Percentiles rank a stretch among this genome's conserved stretches.
Evolutionary conservation across 2,797 vertebrate genomes (phyloP).

Genomic region (Thamnophis elegans): DNA sequence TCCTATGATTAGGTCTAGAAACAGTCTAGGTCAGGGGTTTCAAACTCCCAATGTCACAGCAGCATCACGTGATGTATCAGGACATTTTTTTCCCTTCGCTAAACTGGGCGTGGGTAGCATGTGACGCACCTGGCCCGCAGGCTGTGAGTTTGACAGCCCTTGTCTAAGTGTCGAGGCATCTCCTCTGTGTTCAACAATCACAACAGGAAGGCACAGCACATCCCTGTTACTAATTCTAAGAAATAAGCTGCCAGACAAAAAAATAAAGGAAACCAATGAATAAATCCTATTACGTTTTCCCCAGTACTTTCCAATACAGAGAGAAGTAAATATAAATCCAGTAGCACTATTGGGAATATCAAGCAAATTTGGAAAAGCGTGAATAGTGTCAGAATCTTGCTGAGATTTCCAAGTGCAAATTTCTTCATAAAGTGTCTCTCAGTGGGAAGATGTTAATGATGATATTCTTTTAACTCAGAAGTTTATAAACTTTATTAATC

Average conservation of each 20-base stretch:
- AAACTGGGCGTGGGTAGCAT: too few relatives aligned
- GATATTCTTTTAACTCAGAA: not conserved
- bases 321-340: conserved; percentile 4
- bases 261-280: not conserved
- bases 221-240: not conserved
- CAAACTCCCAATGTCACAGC: too few relatives aligned
- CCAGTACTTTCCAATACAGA: not conserved
- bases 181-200: not conserved
- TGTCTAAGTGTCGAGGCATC: not conserved
- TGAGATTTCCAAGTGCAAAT: not conserved
- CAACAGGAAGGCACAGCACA: rapidly evolving
- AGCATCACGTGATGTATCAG: too few relatives aligned
- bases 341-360: not conserved
- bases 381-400: not conserved
- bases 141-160: too few relatives aligned
- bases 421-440: not conserved
- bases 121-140: too few relatives aligned
- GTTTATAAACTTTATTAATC: not conserved
- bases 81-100: too few relatives aligned
- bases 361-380: not conserved
- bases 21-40: not conserved
- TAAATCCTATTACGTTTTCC: not conserved
- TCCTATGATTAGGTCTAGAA: not conserved
- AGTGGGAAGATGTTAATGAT: not conserved
- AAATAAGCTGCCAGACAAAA: not conserved